Evolutionary conservation across 2,113 vertebrate genomes (phyloP).

Genomic region (Agapornis roseicollis): DNA sequence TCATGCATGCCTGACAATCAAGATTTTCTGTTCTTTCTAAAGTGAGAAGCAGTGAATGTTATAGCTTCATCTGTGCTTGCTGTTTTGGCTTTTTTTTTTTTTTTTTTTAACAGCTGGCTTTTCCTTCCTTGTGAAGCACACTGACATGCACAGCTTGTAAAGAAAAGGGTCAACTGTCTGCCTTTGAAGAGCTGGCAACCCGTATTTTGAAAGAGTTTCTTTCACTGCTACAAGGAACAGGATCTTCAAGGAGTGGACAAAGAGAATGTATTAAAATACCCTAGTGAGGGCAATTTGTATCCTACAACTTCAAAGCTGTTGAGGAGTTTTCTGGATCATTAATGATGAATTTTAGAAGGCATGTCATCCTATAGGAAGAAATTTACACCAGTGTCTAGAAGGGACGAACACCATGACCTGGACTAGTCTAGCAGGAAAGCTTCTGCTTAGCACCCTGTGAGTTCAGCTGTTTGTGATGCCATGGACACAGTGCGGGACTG

Average conservation of each 20-base stretch:
- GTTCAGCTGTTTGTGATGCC: not conserved
- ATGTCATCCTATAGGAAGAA: not conserved
- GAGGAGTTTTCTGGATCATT: not conserved
- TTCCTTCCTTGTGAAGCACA: not conserved
- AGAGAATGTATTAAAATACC: not conserved
- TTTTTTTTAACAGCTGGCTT: not conserved
- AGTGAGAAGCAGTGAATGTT: not conserved
- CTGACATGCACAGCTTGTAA: not conserved
- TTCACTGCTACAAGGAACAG: not conserved
- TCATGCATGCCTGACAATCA: not conserved
- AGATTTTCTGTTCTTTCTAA: not conserved
- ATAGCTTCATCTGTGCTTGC: not conserved
- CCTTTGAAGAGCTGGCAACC: not conserved
- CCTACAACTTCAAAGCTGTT: not conserved
- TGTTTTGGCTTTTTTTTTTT: not conserved
- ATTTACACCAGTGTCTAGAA: not conserved
- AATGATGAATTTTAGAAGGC: not conserved
- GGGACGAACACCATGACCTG: not conserved
- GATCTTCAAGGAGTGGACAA: not conserved
- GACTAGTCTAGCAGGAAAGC: not conserved
- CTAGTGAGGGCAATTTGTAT: not conserved
- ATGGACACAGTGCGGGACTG: accelerated
- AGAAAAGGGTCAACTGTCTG: not conserved
- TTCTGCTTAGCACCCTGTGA: not conserved
- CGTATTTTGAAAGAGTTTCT: not conserved